Evolutionary conservation across 2,888 invertebrate species (phyloP).

Genomic region (Hirtodrosophila confusa): DNA sequence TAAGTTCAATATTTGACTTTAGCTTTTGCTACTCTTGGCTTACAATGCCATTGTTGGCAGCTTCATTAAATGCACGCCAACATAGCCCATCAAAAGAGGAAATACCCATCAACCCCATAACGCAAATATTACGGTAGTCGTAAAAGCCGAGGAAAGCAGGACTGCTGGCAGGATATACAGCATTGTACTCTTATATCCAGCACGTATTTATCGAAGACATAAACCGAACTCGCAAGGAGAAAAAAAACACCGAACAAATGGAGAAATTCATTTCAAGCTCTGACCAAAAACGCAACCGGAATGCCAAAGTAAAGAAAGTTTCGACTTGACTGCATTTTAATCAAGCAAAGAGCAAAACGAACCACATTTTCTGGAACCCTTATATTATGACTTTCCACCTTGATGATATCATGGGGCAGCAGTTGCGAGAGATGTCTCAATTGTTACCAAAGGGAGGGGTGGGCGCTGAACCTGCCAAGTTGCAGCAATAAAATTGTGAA

Average conservation of each 20-base stretch:
- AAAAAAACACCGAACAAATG: constrained; percentile 16
- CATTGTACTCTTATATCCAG: constrained; percentile 33
- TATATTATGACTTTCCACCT: constrained; percentile 29
- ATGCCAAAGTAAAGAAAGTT: constrained; percentile 59
- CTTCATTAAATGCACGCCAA: constrained; percentile 68
- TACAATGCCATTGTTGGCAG: constrained; percentile 57
- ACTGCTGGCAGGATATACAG: constrained; percentile 6
- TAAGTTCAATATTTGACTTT: constrained; percentile 72
- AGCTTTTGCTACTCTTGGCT: constrained; percentile 48
- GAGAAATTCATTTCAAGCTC: constrained; percentile 61
- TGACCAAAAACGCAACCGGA: constrained; percentile 31
- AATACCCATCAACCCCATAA: constrained; percentile 40
- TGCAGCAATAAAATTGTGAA: constrained; percentile 27
- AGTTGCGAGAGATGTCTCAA: constrained; percentile 27
- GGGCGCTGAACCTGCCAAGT: constrained; percentile 1
- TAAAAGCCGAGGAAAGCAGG: constrained; percentile 49
- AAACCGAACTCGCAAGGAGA: constrained; percentile 29
- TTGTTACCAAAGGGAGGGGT: constrained; percentile 11
- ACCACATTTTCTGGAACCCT: constrained; percentile 43
- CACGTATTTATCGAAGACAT: constrained; percentile 62
- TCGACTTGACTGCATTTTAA: constrained; percentile 80
- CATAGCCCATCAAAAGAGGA: constrained; percentile 38
- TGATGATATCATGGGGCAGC: constrained; percentile 8
- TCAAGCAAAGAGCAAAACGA: constrained; percentile 62
- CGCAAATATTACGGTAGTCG: constrained; percentile 65